Percentiles rank a stretch among this genome's conserved stretches.
Conservation (phyloP, 2,797 vertebrate genomes). For the Fistularia commersonii region DNA sequence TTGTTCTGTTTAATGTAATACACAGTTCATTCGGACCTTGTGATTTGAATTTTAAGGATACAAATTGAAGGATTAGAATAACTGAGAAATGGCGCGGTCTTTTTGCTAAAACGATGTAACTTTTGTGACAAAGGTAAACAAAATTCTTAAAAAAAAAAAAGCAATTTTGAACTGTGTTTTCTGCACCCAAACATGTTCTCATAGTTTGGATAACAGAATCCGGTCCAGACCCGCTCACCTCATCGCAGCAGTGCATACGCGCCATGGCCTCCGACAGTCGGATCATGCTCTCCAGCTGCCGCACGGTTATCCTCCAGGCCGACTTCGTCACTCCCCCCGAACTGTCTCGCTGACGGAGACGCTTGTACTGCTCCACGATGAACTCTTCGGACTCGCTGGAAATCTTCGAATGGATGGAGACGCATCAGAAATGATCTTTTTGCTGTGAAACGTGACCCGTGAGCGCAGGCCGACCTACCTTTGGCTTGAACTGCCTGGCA, state of each 20-base stretch:
- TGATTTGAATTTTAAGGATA: too few relatives aligned
- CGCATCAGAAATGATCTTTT: neutral
- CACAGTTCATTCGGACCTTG: too few relatives aligned
- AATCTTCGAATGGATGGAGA: slow-evolving; percentile 73
- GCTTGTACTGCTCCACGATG: slow-evolving; percentile 97
- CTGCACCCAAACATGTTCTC: too few relatives aligned
- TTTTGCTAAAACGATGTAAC: too few relatives aligned
- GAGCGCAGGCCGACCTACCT: slow-evolving; percentile 68
- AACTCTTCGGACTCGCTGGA: slow-evolving; percentile 96
- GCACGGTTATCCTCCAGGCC: slow-evolving; percentile 94
- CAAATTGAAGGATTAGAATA: too few relatives aligned
- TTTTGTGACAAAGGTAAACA: too few relatives aligned
- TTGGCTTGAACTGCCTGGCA: slow-evolving; percentile 96
- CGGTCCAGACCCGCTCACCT: slow-evolving; percentile 66
- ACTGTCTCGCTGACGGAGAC: slow-evolving; percentile 89
- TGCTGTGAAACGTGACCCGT: neutral
- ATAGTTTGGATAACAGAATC: too few relatives aligned
- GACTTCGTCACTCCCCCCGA: slow-evolving; percentile 87
- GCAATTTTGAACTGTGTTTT: too few relatives aligned
- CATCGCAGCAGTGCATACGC: slow-evolving; percentile 99
- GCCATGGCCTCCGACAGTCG: slow-evolving; percentile 96
- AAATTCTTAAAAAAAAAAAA: too few relatives aligned
- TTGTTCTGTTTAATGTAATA: neutral
- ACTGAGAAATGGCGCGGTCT: too few relatives aligned
- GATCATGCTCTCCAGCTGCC: slow-evolving; percentile 98